A percentile compares a stretch with the other conserved stretches of the same genome.
phyloP scores from a whole-genome alignment of 2,888 invertebrate genomes.

The Venusia cambrica region DNA sequence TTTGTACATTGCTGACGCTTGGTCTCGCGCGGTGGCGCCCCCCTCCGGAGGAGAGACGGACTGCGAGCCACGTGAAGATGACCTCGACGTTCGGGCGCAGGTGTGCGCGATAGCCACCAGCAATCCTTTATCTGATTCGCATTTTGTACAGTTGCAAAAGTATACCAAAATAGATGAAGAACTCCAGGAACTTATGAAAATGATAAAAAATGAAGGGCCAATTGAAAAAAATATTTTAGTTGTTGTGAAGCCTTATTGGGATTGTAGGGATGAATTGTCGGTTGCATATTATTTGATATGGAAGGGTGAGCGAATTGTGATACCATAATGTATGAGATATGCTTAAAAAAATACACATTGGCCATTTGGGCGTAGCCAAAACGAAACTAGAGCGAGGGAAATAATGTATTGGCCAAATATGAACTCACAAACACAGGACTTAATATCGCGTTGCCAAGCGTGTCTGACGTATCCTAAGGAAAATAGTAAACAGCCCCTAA shows the following conservation, averaged over 20 bases:
- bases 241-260: constrained; percentile 12
- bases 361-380: constrained; percentile 28
- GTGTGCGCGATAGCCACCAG: constrained; percentile 10
- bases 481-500: constrained; percentile 2
- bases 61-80: constrained; percentile 4
- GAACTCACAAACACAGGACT: constrained; percentile 21
- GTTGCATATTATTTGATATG: constrained; percentile 20
- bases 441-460: constrained; percentile 22
- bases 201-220: constrained; percentile 3
- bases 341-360: constrained; percentile 22
- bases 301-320: constrained; percentile 22
- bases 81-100: constrained; percentile 11
- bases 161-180: constrained; percentile 12
- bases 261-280: constrained; percentile 19
- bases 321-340: constrained; percentile 22
- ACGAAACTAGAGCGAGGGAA: constrained; percentile 24
- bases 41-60: constrained; percentile 4
- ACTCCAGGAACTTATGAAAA: constrained; percentile 4
- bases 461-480: constrained; percentile 20
- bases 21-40: constrained; percentile 18
- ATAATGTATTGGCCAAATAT: constrained; percentile 29
- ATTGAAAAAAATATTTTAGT: neutral
- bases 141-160: constrained; percentile 21
- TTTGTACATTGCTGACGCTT: constrained; percentile 27
- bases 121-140: constrained; percentile 18